phyloP scores from a whole-genome alignment of 2,797 vertebrate species.

The Pygocentrus nattereri region DNA sequence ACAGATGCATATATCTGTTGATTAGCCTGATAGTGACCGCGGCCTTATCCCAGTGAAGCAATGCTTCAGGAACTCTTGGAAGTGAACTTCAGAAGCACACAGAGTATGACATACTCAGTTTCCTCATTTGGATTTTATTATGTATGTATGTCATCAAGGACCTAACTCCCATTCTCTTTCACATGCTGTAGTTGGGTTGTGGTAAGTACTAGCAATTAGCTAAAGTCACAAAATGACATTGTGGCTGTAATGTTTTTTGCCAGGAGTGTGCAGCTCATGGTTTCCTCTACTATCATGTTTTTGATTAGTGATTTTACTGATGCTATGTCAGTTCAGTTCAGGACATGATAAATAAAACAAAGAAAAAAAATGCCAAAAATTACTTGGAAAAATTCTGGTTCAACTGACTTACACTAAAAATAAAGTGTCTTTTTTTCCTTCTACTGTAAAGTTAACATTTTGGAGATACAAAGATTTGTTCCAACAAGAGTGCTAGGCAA shows the following conservation, averaged over 20 bases:
- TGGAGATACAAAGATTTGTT: too few species aligned
- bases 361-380: too few species aligned
- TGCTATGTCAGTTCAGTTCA: too few species aligned
- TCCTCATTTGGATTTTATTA: slow-evolving; percentile 24
- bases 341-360: too few species aligned
- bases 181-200: background rate
- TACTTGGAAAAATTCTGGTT: too few species aligned
- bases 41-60: slow-evolving; percentile 38
- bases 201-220: slow-evolving; percentile 10
- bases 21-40: slow-evolving; percentile 22
- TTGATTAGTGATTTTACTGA: too few species aligned
- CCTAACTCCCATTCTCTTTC: background rate
- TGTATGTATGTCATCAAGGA: slow-evolving; percentile 19
- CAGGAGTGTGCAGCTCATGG: background rate
- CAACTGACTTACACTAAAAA: too few species aligned
- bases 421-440: too few species aligned
- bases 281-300: background rate
- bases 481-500: too few species aligned
- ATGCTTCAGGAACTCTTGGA: slow-evolving; percentile 26
- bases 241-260: background rate
- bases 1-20: slow-evolving; percentile 14
- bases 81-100: slow-evolving; percentile 20
- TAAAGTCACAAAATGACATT: slow-evolving; percentile 18
- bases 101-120: slow-evolving; percentile 20
- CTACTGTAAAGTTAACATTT: too few species aligned